Evolutionary conservation across 2,888 invertebrate genomes (phyloP), one percentile per base, ranked within the genome.

Genomic region (Patella ulyssiponensis): DNA sequence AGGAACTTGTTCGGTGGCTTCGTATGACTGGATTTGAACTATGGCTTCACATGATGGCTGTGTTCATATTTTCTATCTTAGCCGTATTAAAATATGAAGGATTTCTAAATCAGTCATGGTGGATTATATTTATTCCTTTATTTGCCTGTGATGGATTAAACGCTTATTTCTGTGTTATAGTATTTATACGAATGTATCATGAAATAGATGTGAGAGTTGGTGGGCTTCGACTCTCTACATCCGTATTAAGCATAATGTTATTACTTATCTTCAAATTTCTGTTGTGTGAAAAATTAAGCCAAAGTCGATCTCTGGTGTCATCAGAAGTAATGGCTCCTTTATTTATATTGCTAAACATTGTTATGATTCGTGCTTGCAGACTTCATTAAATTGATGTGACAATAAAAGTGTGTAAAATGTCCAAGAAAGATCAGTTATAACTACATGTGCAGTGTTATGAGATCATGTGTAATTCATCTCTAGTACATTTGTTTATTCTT

Each of bases 1-100:
- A 95, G 84, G 98, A 98, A 92, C 93, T 98, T 79, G 96, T 97
- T 73, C 94, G 95, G 83, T 98, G 98, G 98, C 94, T 98, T 76
- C 98, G 98, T 83, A 93, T 98, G 75, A 98, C 98, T 23, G 95
- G 97, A 79, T 98, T 98, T 92, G 98, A 99, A 93, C 96, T 99
- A 91, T 96, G 97, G 95, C 94, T 97, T 81, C 96, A 97, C 91
- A 93, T 98, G 71, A 93, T 97, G 77, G 94, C 96, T 3, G 92
- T 98, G 76, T 94, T 96, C 58, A 93, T 96, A 80, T 98, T 98
- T 88, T 95, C 97, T 14, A 93, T 98, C 77, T 92, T 97, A 72
- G 92, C 98, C 82, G 95, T 96, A 9, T 92, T 97, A 64, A 96
- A 96, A 91, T 80, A 90, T 69, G 94, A 96, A 86, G 95, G 96